Evolutionary conservation across 2,888 invertebrate genomes (phyloP), one percentile per base, ranked within the genome.

Genomic region (Stegana nigrithorax): DNA sequence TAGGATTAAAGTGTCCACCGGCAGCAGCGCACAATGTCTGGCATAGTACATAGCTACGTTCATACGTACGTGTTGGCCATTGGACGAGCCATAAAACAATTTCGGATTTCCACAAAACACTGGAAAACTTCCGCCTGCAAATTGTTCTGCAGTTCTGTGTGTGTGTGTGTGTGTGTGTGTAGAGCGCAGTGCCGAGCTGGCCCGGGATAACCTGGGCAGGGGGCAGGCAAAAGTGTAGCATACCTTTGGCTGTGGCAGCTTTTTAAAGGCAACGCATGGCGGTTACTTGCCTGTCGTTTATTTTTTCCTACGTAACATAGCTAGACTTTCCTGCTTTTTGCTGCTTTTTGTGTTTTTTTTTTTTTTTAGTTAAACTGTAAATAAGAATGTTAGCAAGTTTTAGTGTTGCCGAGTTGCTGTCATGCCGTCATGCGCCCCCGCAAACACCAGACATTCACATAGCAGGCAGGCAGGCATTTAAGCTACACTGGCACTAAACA

Each of bases 381-480:
- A 47, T 59, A 59, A 59, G 59, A 39, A 59, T 59, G 51, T 51
- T 51, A 51, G 59, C 5, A 55, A 36, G 21, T 55, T 55, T 39
- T 17, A 32, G 53, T 55, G 26, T 50, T 55, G 51, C 23, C 23
- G 19, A 58, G 58, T 44, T 19, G 58, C 27, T 27, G 17, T 27
- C 10, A 17, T n/a, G 44, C 44, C n/a, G n/a, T n/a, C n/a, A 32
- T 12, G 12, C 32, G 7, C 6, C 6, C 32, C 32, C 32, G 7
- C 32, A 6, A 12, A 6, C 32, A 39, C 39, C 14, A 39, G 17
- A 39, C 39, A n/a, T 39, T n/a, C 17, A 39, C 39, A 39, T 14
- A 17, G 10, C 5, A 19, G n/a, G 8, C 17, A 45, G 17, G 17
- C 10, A 45, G 3, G 17, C 39, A n/a, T 39, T 14, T 36, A 21